These are phyloP conservation scores for Lasioglossum zephyrum DNA, from an alignment of 2,888 invertebrate genomes.

Conservation along the genomic window DNA sequence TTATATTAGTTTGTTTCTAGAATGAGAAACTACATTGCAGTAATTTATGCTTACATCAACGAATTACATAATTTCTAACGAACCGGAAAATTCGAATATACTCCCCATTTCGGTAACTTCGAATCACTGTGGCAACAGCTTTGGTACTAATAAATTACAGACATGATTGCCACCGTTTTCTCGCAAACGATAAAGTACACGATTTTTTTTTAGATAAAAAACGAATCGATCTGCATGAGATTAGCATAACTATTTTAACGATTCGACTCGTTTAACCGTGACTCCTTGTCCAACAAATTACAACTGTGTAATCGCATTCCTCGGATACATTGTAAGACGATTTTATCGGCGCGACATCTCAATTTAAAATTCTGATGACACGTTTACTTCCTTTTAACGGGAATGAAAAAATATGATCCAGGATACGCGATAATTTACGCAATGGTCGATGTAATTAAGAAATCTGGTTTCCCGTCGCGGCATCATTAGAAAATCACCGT, in stretches of 20 bases:
- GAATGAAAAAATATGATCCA: not conserved
- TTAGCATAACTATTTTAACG: not conserved
- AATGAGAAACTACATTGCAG: not conserved
- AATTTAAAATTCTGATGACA: not conserved
- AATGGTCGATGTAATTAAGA: not conserved
- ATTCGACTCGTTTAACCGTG: not conserved
- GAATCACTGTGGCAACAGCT: not conserved
- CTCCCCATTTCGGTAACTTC: not conserved
- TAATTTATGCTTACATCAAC: not conserved
- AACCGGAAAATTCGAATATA: not conserved
- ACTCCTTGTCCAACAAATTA: not conserved
- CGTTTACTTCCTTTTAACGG: not conserved
- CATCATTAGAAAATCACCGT: constrained; percentile 23
- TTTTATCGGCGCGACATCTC: not conserved
- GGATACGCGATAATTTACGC: not conserved
- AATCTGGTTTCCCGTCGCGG: not conserved
- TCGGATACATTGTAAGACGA: not conserved
- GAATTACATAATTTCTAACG: not conserved
- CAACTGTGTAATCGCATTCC: not conserved
- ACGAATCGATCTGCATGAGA: not conserved
- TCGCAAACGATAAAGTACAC: not conserved
- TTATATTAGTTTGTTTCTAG: not conserved
- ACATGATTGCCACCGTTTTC: not conserved
- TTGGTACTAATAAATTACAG: not conserved
- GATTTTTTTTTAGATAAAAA: not conserved